A percentile compares a stretch with the other conserved stretches of the same genome.
Evolutionary conservation across 64 coral and sea anemone genomes (phyloP).

Genomic region (Acropora tenuis): DNA sequence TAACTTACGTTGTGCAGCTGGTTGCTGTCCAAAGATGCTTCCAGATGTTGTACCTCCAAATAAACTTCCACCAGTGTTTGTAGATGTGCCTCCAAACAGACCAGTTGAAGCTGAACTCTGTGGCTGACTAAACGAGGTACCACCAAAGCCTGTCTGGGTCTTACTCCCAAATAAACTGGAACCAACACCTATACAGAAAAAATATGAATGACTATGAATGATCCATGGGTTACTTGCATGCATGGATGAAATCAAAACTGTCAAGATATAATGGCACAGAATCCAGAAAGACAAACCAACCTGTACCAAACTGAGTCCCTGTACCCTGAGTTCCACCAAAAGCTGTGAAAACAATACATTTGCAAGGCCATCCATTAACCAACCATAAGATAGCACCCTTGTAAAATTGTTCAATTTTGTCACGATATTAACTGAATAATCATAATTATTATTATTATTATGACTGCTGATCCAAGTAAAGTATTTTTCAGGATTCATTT

Average conservation of each 20-base stretch:
- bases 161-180: constrained; percentile 69
- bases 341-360: not conserved
- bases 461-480: too few species aligned
- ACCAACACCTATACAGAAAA: not conserved
- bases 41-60: constrained; percentile 59
- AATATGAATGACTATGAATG: not conserved
- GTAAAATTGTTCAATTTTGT: too few species aligned
- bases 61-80: constrained; percentile 45
- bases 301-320: constrained; percentile 32
- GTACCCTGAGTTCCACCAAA: constrained; percentile 15
- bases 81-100: constrained; percentile 67
- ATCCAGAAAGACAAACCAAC: constrained; percentile 7
- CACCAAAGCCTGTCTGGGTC: constrained; percentile 46
- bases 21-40: constrained; percentile 64
- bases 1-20: constrained; percentile 49
- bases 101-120: constrained; percentile 37
- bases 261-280: not conserved
- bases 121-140: constrained; percentile 11
- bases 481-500: too few species aligned
- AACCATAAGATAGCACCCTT: too few species aligned
- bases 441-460: too few species aligned
- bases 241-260: not conserved
- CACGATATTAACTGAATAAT: too few species aligned
- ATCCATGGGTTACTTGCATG: not conserved
- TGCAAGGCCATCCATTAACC: too few species aligned